Conservation (phyloP, 2,888 invertebrate genomes). For the Brassicogethes aeneus region DNA sequence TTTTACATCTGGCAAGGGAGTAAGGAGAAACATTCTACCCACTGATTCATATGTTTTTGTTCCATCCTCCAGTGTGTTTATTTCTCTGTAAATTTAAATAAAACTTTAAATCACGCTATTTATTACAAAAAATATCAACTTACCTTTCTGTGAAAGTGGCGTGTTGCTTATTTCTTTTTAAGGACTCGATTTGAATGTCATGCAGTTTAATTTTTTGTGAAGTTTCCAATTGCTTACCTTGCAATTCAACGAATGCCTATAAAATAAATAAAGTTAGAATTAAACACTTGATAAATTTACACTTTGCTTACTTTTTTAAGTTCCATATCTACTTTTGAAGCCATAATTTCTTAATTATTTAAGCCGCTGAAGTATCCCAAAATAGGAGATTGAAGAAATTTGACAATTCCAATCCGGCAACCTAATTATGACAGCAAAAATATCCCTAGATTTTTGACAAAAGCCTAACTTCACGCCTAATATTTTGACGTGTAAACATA, state of each 20-base stretch:
- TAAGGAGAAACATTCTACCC: slow-evolving; percentile 75
- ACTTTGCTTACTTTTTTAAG: slow-evolving; percentile 36
- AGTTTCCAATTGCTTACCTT: slow-evolving; percentile 72
- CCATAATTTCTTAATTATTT: slow-evolving; percentile 20
- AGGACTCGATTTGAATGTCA: slow-evolving; percentile 64
- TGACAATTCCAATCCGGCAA: slow-evolving; percentile 4
- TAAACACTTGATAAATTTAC: too few species aligned
- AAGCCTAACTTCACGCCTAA: neutral
- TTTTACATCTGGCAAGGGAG: slow-evolving; percentile 56
- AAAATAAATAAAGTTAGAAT: too few species aligned
- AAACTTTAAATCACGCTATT: neutral
- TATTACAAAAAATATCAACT: slow-evolving; percentile 13
- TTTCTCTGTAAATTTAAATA: slow-evolving; percentile 39
- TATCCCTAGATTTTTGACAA: neutral
- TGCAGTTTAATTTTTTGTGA: slow-evolving; percentile 70
- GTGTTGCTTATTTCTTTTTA: slow-evolving; percentile 59
- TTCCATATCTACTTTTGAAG: slow-evolving; percentile 38
- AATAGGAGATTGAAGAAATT: slow-evolving; percentile 12
- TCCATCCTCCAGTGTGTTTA: slow-evolving; percentile 49
- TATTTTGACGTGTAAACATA: slow-evolving; percentile 1
- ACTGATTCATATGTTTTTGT: slow-evolving; percentile 73
- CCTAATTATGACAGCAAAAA: neutral
- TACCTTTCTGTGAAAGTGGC: slow-evolving; percentile 63
- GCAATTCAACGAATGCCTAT: slow-evolving; percentile 71
- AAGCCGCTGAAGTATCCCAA: slow-evolving; percentile 9